phyloP scores from a whole-genome alignment of 2,797 vertebrate genomes.

The Hemibagrus guttatus region DNA sequence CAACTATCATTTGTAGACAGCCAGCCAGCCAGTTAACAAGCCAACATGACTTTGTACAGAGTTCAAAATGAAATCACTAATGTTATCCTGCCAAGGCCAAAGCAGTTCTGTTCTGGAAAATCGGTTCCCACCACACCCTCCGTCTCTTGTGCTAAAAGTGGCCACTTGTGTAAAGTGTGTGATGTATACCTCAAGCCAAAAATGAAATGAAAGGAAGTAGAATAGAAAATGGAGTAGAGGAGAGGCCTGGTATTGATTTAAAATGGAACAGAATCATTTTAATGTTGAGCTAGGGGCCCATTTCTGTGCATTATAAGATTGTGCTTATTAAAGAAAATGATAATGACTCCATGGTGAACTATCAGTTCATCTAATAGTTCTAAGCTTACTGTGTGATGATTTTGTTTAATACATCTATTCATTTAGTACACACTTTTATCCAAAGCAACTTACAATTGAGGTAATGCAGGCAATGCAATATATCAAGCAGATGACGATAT shows the following conservation, averaged over 20 bases:
- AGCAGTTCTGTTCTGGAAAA: background rate
- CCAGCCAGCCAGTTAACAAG: conserved; percentile 22
- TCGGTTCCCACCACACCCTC: conserved; percentile 10
- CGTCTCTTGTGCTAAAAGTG: conserved; percentile 15
- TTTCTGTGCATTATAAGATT: background rate
- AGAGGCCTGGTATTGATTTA: background rate
- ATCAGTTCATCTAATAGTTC: background rate
- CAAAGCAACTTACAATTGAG: no score
- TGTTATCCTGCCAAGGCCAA: conserved; percentile 19
- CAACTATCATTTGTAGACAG: background rate
- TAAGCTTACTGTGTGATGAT: background rate
- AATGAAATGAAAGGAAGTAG: conserved; percentile 21
- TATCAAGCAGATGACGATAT: no score
- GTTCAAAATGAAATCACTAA: conserved; percentile 18
- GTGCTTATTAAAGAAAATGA: background rate
- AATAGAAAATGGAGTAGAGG: background rate
- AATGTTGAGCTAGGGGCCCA: background rate
- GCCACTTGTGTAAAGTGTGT: conserved; percentile 16
- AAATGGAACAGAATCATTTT: background rate
- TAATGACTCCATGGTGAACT: background rate
- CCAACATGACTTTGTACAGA: conserved; percentile 6
- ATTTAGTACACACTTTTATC: no score
- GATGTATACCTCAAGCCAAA: conserved; percentile 6
- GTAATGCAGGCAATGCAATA: no score
- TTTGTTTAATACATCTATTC: no score